phyloP scores from a whole-genome alignment of 2,797 vertebrate species.

The Eurystomus glaucurus region DNA sequence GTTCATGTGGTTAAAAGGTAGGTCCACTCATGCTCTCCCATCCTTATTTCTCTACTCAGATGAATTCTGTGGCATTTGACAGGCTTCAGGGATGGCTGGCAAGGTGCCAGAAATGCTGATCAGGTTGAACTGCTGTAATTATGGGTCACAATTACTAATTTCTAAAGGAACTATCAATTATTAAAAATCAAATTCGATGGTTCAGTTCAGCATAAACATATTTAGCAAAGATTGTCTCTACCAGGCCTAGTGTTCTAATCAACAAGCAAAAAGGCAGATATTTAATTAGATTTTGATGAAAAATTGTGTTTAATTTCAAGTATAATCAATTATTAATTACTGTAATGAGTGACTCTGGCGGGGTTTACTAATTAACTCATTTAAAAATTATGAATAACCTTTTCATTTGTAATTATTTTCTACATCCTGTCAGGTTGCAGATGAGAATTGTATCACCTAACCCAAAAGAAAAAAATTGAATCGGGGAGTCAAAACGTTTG shows the following conservation, averaged over 20 bases:
- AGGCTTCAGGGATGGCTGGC: constrained; percentile 46
- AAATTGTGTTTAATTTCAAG: constrained; percentile 99
- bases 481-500: constrained; percentile 13
- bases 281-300: constrained; percentile 99
- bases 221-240: constrained; percentile 88
- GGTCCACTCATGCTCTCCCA: background rate
- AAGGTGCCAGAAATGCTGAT: constrained; percentile 76
- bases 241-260: constrained; percentile 91
- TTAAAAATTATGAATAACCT: constrained; percentile 97
- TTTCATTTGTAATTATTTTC: constrained; percentile 89
- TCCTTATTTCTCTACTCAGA: background rate
- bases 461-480: background rate
- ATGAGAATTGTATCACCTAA: constrained; percentile 75
- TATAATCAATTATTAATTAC: constrained; percentile 98
- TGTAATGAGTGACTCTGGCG: constrained; percentile 93
- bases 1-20: background rate
- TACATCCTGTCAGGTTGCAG: constrained; percentile 81
- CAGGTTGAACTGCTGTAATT: constrained; percentile 86
- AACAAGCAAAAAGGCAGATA: constrained; percentile 87
- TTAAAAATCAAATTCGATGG: constrained; percentile 87
- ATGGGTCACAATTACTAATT: constrained; percentile 88
- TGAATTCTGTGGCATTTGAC: background rate
- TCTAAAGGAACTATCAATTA: constrained; percentile 85
- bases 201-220: constrained; percentile 89
- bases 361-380: constrained; percentile 98